Percentiles rank a stretch among this genome's conserved stretches.
Conservation (phyloP, 2,113 vertebrate genomes). For the Cisticola juncidis region DNA sequence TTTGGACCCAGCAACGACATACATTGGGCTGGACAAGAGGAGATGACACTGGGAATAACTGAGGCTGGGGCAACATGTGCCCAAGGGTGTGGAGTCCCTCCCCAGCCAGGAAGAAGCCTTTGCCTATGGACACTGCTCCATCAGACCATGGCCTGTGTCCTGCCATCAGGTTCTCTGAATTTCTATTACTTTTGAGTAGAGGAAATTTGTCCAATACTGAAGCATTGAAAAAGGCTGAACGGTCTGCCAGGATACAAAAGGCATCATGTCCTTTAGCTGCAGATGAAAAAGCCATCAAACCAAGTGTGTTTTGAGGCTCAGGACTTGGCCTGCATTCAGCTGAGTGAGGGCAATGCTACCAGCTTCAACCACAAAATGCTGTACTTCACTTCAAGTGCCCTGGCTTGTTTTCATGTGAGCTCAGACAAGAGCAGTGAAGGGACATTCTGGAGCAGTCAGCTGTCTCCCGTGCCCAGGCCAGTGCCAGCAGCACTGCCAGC, state of each 20-base stretch:
- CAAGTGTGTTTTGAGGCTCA: neutral
- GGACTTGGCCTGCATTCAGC: neutral
- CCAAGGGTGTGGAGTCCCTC: neutral
- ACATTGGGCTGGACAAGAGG: neutral
- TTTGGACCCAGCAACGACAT: neutral
- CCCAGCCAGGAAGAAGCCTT: neutral
- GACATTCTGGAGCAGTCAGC: neutral
- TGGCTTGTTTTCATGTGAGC: neutral
- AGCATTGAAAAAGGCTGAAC: neutral
- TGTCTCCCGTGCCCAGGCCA: fast-evolving
- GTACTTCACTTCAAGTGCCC: neutral
- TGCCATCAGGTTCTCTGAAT: neutral
- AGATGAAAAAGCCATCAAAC: neutral
- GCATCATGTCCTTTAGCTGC: neutral
- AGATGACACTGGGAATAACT: neutral
- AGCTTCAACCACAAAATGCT: neutral
- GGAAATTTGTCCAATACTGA: neutral
- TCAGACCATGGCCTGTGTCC: neutral
- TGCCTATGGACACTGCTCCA: neutral
- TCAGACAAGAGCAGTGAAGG: fast-evolving
- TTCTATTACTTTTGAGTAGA: neutral
- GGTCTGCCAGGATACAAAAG: neutral
- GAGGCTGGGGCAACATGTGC: neutral
- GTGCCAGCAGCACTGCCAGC: neutral
- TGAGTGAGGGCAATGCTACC: neutral